Evolutionary conservation across 2,888 invertebrate species (phyloP).

Genomic region (Ametastegia equiseti): DNA sequence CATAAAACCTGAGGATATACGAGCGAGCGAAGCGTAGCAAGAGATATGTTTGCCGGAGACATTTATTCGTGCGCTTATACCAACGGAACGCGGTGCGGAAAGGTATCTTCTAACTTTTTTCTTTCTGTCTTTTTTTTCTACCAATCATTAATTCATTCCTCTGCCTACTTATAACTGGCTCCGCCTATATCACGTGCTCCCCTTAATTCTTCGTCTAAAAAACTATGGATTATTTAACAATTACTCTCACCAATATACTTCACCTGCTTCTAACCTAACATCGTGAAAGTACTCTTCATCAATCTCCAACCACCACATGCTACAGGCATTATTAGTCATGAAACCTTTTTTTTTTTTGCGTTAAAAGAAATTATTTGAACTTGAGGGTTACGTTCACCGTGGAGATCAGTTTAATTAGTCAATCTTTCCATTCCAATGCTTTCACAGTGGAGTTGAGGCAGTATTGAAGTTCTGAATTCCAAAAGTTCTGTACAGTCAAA

Average conservation of each 20-base stretch:
- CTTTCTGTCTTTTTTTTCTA: background rate
- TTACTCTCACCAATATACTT: background rate
- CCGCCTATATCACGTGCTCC: slow-evolving; percentile 13
- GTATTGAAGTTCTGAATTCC: no score
- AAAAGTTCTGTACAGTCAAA: no score
- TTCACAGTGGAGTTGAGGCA: no score
- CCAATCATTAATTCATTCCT: slow-evolving; percentile 31
- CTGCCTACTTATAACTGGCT: slow-evolving; percentile 24
- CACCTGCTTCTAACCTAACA: background rate
- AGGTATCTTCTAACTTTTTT: slow-evolving; percentile 22
- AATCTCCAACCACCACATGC: background rate
- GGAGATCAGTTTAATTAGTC: background rate
- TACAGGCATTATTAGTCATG: background rate
- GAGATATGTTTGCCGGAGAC: slow-evolving; percentile 44
- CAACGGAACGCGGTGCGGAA: slow-evolving; percentile 35
- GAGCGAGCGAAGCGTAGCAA: slow-evolving; percentile 34
- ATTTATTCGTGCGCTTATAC: slow-evolving; percentile 40
- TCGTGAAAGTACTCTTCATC: background rate
- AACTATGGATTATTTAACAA: background rate
- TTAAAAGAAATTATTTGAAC: background rate
- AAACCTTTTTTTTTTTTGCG: background rate
- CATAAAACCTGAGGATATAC: slow-evolving; percentile 41
- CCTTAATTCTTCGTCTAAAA: background rate
- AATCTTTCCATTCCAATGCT: no score
- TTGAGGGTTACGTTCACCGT: background rate